phyloP scores from a whole-genome alignment of 2,888 invertebrate genomes.

The Rhogogaster chlorosoma region DNA sequence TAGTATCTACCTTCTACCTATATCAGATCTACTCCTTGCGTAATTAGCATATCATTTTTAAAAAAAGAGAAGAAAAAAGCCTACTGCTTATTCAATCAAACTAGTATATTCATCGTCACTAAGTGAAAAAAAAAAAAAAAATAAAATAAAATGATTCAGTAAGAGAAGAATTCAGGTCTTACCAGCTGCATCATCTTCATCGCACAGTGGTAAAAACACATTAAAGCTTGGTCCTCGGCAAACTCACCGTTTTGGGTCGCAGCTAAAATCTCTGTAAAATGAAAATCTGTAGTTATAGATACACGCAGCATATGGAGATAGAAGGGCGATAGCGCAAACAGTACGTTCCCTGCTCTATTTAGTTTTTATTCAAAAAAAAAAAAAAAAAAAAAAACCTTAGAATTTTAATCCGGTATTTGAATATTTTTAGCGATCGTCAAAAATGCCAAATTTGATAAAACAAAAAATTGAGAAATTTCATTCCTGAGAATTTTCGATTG shows the following conservation, averaged over 20 bases:
- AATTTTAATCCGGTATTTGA: neutral
- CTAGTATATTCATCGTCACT: neutral
- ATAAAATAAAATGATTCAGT: neutral
- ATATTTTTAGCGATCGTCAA: neutral
- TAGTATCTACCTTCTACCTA: neutral
- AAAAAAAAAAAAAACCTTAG: neutral
- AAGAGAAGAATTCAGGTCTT: slow-evolving; percentile 54
- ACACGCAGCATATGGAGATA: neutral
- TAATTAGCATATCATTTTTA: no score
- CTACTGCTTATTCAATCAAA: neutral
- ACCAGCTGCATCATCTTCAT: slow-evolving; percentile 80
- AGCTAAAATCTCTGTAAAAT: slow-evolving; percentile 56
- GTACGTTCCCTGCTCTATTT: neutral
- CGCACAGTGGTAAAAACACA: slow-evolving; percentile 80
- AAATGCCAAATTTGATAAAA: neutral
- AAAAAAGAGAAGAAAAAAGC: neutral
- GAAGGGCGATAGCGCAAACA: no score
- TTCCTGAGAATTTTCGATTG: no score
- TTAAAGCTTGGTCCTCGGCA: slow-evolving; percentile 60
- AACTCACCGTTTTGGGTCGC: slow-evolving; percentile 60
- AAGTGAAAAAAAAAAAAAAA: neutral
- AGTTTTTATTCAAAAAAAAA: neutral
- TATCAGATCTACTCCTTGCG: neutral
- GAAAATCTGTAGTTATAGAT: slow-evolving; percentile 65
- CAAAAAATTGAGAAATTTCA: neutral